Base-by-base conservation (phyloP, 1,140 invertebrate species). In the Drosophila bifasciata region DNA sequence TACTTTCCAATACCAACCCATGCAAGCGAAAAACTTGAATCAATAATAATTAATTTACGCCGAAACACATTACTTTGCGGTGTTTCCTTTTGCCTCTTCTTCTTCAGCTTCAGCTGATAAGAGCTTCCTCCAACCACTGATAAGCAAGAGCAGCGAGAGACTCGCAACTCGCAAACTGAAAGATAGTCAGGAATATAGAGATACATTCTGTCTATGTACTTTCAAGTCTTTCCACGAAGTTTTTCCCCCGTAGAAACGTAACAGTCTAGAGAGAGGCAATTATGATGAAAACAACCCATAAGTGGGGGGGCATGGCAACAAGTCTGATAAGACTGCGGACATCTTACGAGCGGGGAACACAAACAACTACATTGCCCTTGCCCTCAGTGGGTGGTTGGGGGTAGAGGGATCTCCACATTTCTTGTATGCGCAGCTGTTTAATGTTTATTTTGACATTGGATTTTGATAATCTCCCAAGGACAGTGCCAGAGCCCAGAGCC, bases 1-100 rank as follows among this genome's bases (percentile, higher is more conserved):
- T 21, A 68, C 64, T 68, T 67, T 68, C 62, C 25, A 28, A 46
- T 67, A 67, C 62, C 25, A 28, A 46, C 51, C 46, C 60, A 44
- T 45, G n/a, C n/a, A n/a, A 21, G 40, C 13, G 21, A 53, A 67
- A 67, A 21, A 66, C 41, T 40, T 7, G n/a, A 40, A 48, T 44
- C 50, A 45, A 56, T 68, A 68, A 23, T 48, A 9, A 41, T 23
- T 56, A 69, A 68, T 69, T 68, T 56, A 15, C 41, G 23, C 39
- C 55, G 67, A 41, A 55, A 68, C 46, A 68, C 46, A 55, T 67
- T 66, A 46, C 48, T 39, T 17, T 28, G 13, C 32, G 5, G 1
- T 13, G 32, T 36, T 11, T 11, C 5, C 32, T n/a, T n/a, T n/a
- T n/a, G n/a, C 11, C 28, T 32, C 11, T 36, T 9, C 28, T 36